Evolutionary conservation across 2,797 vertebrate species (phyloP).

Genomic region (Melanotaenia pygmaea): DNA sequence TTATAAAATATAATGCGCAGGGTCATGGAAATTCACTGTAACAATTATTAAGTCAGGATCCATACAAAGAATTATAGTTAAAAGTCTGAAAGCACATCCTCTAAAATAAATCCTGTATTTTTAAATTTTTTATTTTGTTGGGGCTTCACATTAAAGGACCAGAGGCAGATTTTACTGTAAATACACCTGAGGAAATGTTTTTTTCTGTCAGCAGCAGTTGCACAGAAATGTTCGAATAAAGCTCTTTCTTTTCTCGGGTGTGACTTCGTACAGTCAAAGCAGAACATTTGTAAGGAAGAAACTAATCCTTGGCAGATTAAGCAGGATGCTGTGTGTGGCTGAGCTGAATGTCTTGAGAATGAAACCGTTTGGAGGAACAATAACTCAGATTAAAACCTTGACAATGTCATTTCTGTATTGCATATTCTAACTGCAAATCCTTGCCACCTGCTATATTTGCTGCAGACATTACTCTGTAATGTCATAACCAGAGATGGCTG

Average conservation of each 20-base stretch:
- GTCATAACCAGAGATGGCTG: neutral
- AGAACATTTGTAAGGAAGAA: neutral
- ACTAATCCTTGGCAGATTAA: neutral
- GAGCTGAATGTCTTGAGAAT: neutral
- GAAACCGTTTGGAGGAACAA: neutral
- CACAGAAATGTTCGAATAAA: constrained; percentile 3
- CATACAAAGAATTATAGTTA: too few species aligned
- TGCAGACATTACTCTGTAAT: neutral
- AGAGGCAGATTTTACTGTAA: neutral
- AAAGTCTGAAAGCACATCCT: too few species aligned
- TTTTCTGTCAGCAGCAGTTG: neutral
- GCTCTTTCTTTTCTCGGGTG: neutral
- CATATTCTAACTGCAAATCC: neutral
- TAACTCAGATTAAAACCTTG: constrained; percentile 13
- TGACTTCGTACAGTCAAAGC: neutral
- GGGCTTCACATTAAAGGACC: neutral
- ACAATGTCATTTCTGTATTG: constrained; percentile 9
- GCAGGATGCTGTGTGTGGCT: neutral
- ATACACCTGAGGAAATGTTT: neutral
- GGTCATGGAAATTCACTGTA: too few species aligned
- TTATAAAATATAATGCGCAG: too few species aligned
- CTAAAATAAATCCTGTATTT: too few species aligned
- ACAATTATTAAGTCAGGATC: too few species aligned
- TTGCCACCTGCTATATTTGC: neutral
- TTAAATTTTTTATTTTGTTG: neutral